Base-by-base conservation (phyloP, 2,888 invertebrate genomes). In the Cinara cedri region DNA sequence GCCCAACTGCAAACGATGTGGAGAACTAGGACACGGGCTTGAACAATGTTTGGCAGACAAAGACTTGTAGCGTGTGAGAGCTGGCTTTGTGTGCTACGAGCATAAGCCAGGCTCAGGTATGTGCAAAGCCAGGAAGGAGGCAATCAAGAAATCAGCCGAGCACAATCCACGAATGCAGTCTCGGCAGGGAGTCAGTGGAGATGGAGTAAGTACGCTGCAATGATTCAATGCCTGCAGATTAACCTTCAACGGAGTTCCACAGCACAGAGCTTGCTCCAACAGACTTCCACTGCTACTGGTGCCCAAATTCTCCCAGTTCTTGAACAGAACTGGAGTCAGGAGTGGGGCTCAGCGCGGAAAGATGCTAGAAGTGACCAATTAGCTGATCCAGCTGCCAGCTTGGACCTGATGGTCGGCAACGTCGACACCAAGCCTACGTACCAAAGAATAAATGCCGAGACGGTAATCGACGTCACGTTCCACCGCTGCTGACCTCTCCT, bases 71-170 rank as follows among this genome's bases (percentile, higher is more conserved):
- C 63, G 3, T 63, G 44, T 11, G 63, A 63, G 44, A 44, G 42
- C 44, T 14, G 44, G 44, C 44, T 6, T 44, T 8, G 44, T 0
- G 21, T 21, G 63, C 42, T 63, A 11, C 14, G 19, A 2, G n/a
- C 63, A 44, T 14, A 14, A 63, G 21, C 42, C 44, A 19, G 44
- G 44, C 6, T 63, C 44, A 44, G 19, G 44, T 14, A 44, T 19
- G 42, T 63, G 63, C 44, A 63, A 62, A 62, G 42, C 62, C 62
- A 63, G 63, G 44, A 63, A 63, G 34, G 63, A 21, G 19, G 44
- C 44, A 13, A 11, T 63, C 63, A 63, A 44, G 63, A 19, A 3
- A 0, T 19, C 21, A 44, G 8, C 11, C 6, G 63, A 44, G 42
- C 13, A 6, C 63, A 63, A 62, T 62, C 42, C 62, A 42, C 62